Evolutionary conservation across 2,888 invertebrate species (phyloP), one percentile per base, ranked within the genome.

Genomic region (Andrena haemorrhoa): DNA sequence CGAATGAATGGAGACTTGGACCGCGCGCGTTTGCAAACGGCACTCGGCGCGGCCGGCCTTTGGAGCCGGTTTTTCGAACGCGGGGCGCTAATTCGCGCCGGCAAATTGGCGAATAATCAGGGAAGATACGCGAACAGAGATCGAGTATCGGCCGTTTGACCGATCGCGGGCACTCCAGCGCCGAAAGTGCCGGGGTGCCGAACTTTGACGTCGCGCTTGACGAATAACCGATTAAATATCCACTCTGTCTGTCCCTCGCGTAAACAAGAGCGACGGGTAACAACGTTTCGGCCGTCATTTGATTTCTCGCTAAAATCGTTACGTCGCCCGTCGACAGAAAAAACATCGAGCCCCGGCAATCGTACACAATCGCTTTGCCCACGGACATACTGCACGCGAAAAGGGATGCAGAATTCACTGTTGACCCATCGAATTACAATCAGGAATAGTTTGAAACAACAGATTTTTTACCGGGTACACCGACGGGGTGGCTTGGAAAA

Each of bases 301-400:
- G 74, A 74, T 65, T 74, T 74, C 64, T 77, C 74, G 76, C 73
- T 76, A 73, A 47, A 64, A 76, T 64, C 63, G 76, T 76, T 74
- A 76, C 56, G 31, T 63, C 56, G 23, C 41, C 6, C 12, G 12
- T 41, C 2, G 29, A 47, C 35, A 26, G 35, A 58, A 33, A 47
- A 33, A 35, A 49, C 29, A 49, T 12, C 31, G 65, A 56, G 20
- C 12, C 51, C 10, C 8, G 58, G 31, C 58, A 64, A 26, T 29
- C 29, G 31, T 20, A 47, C 26, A 47, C 53, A 26, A 63, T 51
- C 56, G 53, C 53, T 63, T 2, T 47, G 47, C 29, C 20, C 33
- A 10, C 29, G 20, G 35, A 20, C 53, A 53, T 35, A 16, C 41
- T 10, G 16, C 12, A 1, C 12, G 6, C 10, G 33, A 71, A 61